Evolutionary conservation across 2,113 vertebrate species (phyloP).

Genomic region (Numenius arquata): DNA sequence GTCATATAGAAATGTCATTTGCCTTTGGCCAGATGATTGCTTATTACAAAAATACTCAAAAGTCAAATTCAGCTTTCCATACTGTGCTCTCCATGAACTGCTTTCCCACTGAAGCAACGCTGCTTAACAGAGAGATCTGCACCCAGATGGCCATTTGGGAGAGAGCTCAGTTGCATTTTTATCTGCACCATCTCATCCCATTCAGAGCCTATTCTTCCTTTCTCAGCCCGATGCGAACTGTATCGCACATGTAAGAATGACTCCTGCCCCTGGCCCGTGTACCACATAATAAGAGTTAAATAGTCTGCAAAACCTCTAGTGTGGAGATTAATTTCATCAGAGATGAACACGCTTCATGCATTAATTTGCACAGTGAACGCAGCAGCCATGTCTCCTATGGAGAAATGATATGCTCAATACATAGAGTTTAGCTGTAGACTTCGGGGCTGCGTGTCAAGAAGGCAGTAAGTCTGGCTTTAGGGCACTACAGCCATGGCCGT

Average conservation of each 20-base stretch:
- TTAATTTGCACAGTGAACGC: background rate
- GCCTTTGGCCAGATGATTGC: slow-evolving; percentile 42
- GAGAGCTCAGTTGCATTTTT: background rate
- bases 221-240: background rate
- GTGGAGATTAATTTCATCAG: background rate
- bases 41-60: slow-evolving; percentile 20
- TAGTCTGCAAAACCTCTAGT: background rate
- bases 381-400: background rate
- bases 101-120: background rate
- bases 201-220: background rate
- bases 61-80: slow-evolving; percentile 31
- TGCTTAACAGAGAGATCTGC: background rate
- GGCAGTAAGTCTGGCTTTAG: background rate
- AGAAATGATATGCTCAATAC: background rate
- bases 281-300: background rate
- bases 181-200: background rate
- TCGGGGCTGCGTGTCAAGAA: background rate
- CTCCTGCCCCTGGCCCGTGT: background rate
- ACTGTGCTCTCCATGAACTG: background rate
- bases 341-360: background rate
- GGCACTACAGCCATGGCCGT: background rate
- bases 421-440: background rate
- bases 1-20: slow-evolving; percentile 62
- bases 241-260: background rate
- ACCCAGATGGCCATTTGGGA: background rate